These are phyloP conservation scores for Phrynocephalus forsythii DNA, from an alignment of 2,797 vertebrate genomes.

Conservation along the genomic window DNA sequence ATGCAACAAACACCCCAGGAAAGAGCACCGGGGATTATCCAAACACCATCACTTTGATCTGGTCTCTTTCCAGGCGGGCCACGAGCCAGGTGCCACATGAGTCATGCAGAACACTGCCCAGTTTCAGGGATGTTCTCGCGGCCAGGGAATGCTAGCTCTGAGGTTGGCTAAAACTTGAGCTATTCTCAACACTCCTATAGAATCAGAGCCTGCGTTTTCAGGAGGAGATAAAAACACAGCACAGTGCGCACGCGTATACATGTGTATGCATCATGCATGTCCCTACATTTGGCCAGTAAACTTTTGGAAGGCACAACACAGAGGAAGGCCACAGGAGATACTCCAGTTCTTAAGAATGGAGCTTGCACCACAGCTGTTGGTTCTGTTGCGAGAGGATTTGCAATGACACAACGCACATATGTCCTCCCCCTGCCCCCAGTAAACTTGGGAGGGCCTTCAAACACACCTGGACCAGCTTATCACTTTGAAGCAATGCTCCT, in stretches of 20 bases:
- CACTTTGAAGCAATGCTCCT: too few relatives aligned
- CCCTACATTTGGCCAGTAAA: neutral
- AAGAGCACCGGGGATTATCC: constrained; percentile 4
- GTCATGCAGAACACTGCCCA: neutral
- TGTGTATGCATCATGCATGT: neutral
- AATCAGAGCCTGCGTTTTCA: neutral
- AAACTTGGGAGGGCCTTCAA: neutral
- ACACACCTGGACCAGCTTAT: neutral
- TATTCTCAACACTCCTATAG: too few relatives aligned
- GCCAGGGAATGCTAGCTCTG: neutral
- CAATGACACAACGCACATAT: neutral
- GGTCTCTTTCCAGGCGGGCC: neutral
- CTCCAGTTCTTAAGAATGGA: neutral
- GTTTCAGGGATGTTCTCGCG: neutral
- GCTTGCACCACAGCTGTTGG: neutral
- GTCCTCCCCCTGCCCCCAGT: too few relatives aligned
- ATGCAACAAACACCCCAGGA: constrained; percentile 13
- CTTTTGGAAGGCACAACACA: neutral
- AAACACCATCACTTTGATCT: neutral
- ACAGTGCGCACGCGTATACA: neutral
- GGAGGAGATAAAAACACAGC: neutral
- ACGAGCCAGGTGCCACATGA: neutral
- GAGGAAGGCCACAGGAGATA: neutral
- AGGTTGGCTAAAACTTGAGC: too few relatives aligned
- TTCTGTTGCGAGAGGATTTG: neutral